These are phyloP conservation scores for Pseudomyrmex concolor DNA, from an alignment of 1,140 invertebrate genomes.

Conservation along the genomic window DNA sequence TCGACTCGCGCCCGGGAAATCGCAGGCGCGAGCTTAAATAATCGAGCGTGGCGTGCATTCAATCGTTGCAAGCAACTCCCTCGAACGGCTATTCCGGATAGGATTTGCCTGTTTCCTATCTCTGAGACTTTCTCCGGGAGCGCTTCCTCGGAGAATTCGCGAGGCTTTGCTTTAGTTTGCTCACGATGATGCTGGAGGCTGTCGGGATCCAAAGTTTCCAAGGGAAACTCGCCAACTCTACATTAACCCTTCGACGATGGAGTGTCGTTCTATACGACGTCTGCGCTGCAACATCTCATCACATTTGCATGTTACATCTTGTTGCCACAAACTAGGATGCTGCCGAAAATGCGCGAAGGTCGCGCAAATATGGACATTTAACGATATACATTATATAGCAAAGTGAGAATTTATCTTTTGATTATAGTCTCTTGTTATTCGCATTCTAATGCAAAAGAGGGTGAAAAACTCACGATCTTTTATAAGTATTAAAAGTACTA, in stretches of 20 bases:
- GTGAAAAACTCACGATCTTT: not conserved
- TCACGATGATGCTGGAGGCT: constrained; percentile 1
- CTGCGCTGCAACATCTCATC: constrained; percentile 43
- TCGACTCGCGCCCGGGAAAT: constrained; percentile 43
- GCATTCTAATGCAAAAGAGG: not conserved
- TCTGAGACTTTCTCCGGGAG: constrained; percentile 21
- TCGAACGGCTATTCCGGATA: constrained; percentile 43
- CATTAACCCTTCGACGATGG: constrained; percentile 47
- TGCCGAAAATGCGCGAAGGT: constrained; percentile 7
- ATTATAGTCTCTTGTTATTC: not conserved
- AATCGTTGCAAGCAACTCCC: constrained; percentile 36
- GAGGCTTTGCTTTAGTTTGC: constrained; percentile 45
- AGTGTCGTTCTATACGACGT: constrained; percentile 34
- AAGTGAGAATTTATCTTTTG: not conserved
- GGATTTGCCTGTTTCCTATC: constrained; percentile 50
- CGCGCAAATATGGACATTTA: constrained; percentile 3
- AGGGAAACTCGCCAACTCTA: constrained; percentile 46
- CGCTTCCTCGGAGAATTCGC: constrained; percentile 39
- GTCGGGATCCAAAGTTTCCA: constrained; percentile 42
- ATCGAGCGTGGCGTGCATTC: constrained; percentile 57
- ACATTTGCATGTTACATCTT: constrained; percentile 50
- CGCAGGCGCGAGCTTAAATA: constrained; percentile 61
- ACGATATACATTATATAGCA: not conserved
- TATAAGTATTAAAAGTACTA: not conserved
- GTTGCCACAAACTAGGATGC: not conserved